These are phyloP conservation scores for Koerneria pararmatus DNA, from an alignment of 2,888 invertebrate genomes.

Conservation along the genomic window DNA sequence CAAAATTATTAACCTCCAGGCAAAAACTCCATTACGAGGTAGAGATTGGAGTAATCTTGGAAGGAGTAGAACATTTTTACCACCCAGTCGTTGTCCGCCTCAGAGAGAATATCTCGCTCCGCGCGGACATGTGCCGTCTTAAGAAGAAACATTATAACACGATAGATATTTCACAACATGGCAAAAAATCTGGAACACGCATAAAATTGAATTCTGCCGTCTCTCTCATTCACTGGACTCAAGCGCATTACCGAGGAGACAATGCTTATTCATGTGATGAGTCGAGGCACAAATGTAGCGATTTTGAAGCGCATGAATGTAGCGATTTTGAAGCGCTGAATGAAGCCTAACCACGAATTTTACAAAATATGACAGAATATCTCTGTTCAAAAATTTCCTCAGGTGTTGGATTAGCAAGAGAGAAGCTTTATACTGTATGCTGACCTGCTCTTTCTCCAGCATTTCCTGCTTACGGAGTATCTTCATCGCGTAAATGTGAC, in stretches of 20 bases:
- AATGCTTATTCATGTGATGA: no score
- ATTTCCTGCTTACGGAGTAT: slow-evolving; percentile 96
- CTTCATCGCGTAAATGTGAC: slow-evolving; percentile 99
- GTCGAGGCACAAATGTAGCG: no score
- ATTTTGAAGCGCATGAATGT: no score
- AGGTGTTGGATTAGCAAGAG: no score
- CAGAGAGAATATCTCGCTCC: slow-evolving; percentile 93
- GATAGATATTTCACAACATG: not conserved
- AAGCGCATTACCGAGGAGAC: no score
- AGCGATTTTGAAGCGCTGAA: no score
- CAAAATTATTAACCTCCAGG: slow-evolving; percentile 74
- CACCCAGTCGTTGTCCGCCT: slow-evolving; percentile 99
- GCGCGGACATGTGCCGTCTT: slow-evolving; percentile 68
- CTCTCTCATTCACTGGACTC: no score
- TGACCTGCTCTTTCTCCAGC: slow-evolving; percentile 92
- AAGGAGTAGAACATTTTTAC: slow-evolving; percentile 99
- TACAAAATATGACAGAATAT: no score
- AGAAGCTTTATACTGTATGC: no score
- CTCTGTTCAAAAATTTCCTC: no score
- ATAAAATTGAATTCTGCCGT: no score
- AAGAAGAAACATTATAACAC: slow-evolving; percentile 5
- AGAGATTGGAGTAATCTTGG: slow-evolving; percentile 94
- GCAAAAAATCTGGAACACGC: slow-evolving; percentile 5
- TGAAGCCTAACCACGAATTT: no score
- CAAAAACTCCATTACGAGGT: slow-evolving; percentile 99